Percentiles rank a stretch among this genome's conserved stretches.
Evolutionary conservation across 2,797 vertebrate genomes (phyloP).

Genomic region (Helicolenus hilgendorfi): DNA sequence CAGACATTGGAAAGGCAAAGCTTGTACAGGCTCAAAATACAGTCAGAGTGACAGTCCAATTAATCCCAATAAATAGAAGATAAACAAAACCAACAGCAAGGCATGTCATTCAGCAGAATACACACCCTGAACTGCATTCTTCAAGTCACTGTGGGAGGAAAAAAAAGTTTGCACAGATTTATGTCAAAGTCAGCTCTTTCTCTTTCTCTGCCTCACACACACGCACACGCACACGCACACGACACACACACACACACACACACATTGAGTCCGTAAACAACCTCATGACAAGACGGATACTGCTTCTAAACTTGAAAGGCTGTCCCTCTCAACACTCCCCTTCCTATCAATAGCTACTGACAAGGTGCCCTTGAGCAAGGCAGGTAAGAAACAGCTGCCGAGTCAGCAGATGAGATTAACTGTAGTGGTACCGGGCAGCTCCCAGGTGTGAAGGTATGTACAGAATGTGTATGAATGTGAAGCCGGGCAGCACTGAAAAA

Average conservation of each 20-base stretch:
- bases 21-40: background rate
- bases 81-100: slow-evolving; percentile 31
- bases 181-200: slow-evolving; percentile 17
- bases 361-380: slow-evolving; percentile 50
- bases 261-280: background rate
- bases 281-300: background rate
- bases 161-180: background rate
- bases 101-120: background rate
- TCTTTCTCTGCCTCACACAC: background rate
- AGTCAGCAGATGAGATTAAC: slow-evolving; percentile 24
- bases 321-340: background rate
- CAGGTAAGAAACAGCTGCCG: slow-evolving; percentile 24
- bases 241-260: background rate
- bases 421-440: slow-evolving; percentile 15
- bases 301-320: slow-evolving; percentile 3
- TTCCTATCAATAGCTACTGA: background rate
- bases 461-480: slow-evolving; percentile 24
- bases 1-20: background rate
- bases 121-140: background rate
- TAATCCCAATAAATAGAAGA: slow-evolving; percentile 47
- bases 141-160: background rate
- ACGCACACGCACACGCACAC: background rate
- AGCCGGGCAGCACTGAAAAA: slow-evolving; percentile 28
- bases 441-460: slow-evolving; percentile 49
- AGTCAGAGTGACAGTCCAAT: slow-evolving; percentile 37